Evolutionary conservation across 2,797 vertebrate genomes (phyloP).

Genomic region (Hydrophis major): DNA sequence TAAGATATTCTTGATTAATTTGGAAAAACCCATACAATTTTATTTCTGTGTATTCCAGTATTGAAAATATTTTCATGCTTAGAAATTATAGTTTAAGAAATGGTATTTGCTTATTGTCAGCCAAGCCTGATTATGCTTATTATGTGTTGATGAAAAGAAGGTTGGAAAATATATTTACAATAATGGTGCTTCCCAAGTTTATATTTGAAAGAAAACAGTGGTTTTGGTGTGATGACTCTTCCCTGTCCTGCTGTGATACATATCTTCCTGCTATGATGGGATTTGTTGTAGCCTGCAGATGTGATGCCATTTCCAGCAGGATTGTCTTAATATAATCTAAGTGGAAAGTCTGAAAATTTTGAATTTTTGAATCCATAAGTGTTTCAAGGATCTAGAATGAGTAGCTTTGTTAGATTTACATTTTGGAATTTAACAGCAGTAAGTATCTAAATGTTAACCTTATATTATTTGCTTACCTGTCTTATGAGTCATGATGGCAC

Average conservation of each 20-base stretch:
- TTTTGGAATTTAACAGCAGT: neutral
- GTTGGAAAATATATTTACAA: slow-evolving; percentile 18
- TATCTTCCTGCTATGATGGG: slow-evolving; percentile 27
- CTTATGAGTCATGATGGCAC: neutral
- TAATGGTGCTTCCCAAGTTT: slow-evolving; percentile 33
- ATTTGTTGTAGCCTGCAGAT: slow-evolving; percentile 55
- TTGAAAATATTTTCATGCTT: slow-evolving; percentile 20
- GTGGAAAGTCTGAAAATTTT: slow-evolving; percentile 42
- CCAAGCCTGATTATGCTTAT: slow-evolving; percentile 38
- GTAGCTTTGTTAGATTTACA: slow-evolving; percentile 16
- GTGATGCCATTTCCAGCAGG: slow-evolving; percentile 49
- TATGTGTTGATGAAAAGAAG: slow-evolving; percentile 23
- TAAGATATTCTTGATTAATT: slow-evolving; percentile 1
- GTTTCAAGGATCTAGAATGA: slow-evolving; percentile 40
- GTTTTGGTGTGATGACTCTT: slow-evolving; percentile 33
- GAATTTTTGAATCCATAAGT: slow-evolving; percentile 36
- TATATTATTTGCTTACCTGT: neutral
- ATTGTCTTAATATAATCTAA: slow-evolving; percentile 48
- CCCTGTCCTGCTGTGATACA: slow-evolving; percentile 45
- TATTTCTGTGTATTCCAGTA: slow-evolving; percentile 21
- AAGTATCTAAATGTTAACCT: neutral
- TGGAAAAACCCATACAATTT: slow-evolving; percentile 9
- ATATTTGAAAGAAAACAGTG: slow-evolving; percentile 28
- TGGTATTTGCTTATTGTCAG: slow-evolving; percentile 17
- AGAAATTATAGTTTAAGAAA: slow-evolving; percentile 36